These are phyloP conservation scores for Hypothenemus hampei DNA, from an alignment of 1,140 invertebrate genomes.

Conservation along the genomic window DNA sequence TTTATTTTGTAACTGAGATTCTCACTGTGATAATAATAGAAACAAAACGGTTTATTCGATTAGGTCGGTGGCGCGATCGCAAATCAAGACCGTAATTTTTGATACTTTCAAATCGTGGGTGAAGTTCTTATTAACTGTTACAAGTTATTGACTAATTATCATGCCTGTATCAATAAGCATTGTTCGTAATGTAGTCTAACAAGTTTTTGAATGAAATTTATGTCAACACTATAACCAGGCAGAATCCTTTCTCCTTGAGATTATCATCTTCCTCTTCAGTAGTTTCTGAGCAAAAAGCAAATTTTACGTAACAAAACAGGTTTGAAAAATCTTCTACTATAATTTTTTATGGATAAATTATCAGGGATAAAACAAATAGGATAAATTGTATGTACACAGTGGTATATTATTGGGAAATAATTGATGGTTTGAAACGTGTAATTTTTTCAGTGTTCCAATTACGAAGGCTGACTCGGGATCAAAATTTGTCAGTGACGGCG, in stretches of 20 bases:
- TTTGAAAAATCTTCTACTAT: too few relatives aligned
- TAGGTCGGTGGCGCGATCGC: constrained; percentile 26
- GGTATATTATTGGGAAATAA: not conserved
- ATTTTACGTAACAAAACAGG: too few relatives aligned
- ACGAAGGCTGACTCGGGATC: constrained; percentile 6
- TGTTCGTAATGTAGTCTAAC: too few relatives aligned
- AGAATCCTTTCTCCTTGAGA: too few relatives aligned
- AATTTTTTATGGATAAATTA: too few relatives aligned
- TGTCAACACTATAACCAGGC: too few relatives aligned
- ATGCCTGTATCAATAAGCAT: constrained; percentile 11
- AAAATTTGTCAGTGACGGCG: constrained; percentile 5
- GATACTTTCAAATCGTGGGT: constrained; percentile 35
- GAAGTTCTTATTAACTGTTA: constrained; percentile 25
- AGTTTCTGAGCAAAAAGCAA: too few relatives aligned
- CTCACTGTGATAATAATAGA: constrained; percentile 19
- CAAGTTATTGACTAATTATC: constrained; percentile 24
- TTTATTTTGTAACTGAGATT: constrained; percentile 20
- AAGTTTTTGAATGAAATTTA: too few relatives aligned
- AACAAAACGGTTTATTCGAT: constrained; percentile 34
- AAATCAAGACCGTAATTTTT: constrained; percentile 10
- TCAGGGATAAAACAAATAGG: constrained; percentile 5
- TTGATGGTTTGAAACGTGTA: not conserved
- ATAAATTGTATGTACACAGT: too few relatives aligned
- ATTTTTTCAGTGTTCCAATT: constrained; percentile 6
- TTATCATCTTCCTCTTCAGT: too few relatives aligned